These are phyloP conservation scores for Bimastos eiseni DNA, from an alignment of 2,888 invertebrate genomes.

Conservation along the genomic window DNA sequence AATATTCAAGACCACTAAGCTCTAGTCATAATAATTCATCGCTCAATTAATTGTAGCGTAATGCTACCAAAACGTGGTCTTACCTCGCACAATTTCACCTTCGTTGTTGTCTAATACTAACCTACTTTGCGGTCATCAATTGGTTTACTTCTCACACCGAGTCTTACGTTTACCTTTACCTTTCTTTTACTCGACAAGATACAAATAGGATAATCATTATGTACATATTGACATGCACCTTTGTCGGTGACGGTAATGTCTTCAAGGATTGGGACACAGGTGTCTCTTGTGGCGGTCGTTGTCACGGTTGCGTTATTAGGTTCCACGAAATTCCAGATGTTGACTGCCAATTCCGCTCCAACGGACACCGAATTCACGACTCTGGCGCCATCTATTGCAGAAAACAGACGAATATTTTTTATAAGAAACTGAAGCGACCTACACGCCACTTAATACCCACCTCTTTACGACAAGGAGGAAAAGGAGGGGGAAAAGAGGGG, in stretches of 20 bases:
- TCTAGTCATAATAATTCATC: too few relatives aligned
- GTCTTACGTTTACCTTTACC: neutral
- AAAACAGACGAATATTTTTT: neutral
- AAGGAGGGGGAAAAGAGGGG: too few relatives aligned
- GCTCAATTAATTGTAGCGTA: neutral
- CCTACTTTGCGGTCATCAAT: too few relatives aligned
- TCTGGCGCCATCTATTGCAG: neutral
- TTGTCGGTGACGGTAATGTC: slow-evolving; percentile 14
- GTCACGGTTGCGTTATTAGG: slow-evolving; percentile 24
- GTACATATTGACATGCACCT: neutral
- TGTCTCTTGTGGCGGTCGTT: neutral
- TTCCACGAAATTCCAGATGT: slow-evolving; percentile 21
- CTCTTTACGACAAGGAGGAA: neutral
- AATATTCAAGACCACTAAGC: too few relatives aligned
- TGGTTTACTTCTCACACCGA: neutral
- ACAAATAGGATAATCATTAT: neutral
- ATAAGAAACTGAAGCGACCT: neutral
- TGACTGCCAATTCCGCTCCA: slow-evolving; percentile 2
- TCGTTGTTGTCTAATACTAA: neutral
- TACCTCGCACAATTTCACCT: neutral
- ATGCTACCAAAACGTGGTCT: neutral
- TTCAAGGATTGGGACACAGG: neutral
- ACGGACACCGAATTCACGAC: neutral
- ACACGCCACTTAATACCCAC: neutral
- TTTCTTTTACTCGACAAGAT: neutral